Evolutionary conservation across 2,113 vertebrate species (phyloP).

Genomic region (Siniperca chuatsi): DNA sequence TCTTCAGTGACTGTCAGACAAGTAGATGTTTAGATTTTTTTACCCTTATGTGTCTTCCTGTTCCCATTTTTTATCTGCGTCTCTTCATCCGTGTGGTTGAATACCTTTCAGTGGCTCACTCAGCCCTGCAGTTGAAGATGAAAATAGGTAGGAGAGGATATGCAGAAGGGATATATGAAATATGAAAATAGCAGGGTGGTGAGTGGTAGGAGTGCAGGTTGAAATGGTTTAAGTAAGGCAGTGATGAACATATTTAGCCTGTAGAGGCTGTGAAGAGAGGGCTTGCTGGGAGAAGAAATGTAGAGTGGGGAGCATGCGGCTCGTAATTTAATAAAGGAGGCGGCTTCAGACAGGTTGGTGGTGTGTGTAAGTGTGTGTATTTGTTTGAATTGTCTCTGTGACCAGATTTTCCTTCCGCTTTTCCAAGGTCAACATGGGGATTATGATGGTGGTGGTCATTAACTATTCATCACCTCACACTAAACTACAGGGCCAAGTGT

Average conservation of each 20-base stretch:
- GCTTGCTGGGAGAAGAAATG: conserved; percentile 10
- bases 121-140: conserved; percentile 13
- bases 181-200: conserved; percentile 5
- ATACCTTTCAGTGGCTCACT: background rate
- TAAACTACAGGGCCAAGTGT: conserved; percentile 23
- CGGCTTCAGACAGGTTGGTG: background rate
- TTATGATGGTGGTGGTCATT: conserved; percentile 64
- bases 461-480: conserved; percentile 78
- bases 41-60: background rate
- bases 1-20: background rate
- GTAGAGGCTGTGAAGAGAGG: background rate
- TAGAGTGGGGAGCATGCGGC: background rate
- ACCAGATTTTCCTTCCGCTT: conserved; percentile 36
- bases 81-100: background rate
- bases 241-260: background rate
- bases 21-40: background rate
- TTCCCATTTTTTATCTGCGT: background rate
- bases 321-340: conserved; percentile 13
- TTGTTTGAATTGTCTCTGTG: conserved; percentile 44
- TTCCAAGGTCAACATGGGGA: conserved; percentile 75
- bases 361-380: conserved; percentile 31
- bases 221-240: conserved; percentile 5
- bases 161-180: conserved; percentile 14
- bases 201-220: background rate
- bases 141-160: background rate